Evolutionary conservation across 2,113 vertebrate genomes (phyloP).

Genomic region (Kryptolebias marmoratus): DNA sequence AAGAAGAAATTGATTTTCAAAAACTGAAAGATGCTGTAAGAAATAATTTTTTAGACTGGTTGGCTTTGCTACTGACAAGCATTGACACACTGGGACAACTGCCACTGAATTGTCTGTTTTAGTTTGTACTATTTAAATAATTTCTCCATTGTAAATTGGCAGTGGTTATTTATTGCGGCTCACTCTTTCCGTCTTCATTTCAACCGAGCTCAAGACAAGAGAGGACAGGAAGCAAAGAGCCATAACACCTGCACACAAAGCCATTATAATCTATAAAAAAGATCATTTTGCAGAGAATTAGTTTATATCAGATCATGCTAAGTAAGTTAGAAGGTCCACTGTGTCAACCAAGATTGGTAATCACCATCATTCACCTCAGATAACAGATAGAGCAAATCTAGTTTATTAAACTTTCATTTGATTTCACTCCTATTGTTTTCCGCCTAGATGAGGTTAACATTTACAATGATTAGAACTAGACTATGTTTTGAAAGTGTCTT

Average conservation of each 20-base stretch:
- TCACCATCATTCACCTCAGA: constrained; percentile 66
- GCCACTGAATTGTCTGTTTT: not conserved
- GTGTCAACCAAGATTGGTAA: constrained; percentile 54
- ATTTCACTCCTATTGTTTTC: constrained; percentile 57
- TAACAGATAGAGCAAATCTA: constrained; percentile 59
- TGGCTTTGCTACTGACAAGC: too few relatives aligned
- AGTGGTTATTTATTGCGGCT: not conserved
- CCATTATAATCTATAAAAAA: constrained; percentile 45
- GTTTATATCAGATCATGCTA: constrained; percentile 57
- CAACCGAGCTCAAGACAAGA: not conserved
- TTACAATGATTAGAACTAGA: constrained; percentile 38
- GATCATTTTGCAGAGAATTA: constrained; percentile 52
- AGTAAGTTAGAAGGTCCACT: constrained; percentile 52
- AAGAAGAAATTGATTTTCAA: not conserved
- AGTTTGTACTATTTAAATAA: too few relatives aligned
- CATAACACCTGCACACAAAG: constrained; percentile 41
- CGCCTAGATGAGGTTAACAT: constrained; percentile 45
- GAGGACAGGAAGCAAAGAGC: constrained; percentile 7
- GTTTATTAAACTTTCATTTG: constrained; percentile 64
- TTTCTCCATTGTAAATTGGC: not conserved
- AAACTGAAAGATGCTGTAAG: not conserved
- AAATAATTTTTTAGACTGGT: not conserved
- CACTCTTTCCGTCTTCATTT: not conserved
- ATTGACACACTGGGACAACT: too few relatives aligned
- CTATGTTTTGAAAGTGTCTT: constrained; percentile 34